Conservation (phyloP, 1,140 invertebrate species). For the Parapsyche elsis region DNA sequence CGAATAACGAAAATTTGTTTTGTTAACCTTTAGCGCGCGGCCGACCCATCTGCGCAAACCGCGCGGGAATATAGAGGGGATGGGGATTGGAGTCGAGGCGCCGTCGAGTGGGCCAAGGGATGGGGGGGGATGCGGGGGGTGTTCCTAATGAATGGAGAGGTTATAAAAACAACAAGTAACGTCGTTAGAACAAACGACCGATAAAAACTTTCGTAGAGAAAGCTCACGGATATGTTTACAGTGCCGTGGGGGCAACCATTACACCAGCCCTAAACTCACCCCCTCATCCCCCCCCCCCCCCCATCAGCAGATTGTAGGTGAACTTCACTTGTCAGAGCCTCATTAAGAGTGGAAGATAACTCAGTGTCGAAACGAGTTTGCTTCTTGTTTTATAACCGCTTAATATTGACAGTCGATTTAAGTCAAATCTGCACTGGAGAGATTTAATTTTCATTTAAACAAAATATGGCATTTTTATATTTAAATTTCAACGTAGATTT, state of each 20-base stretch:
- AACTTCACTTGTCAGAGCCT: constrained; percentile 28
- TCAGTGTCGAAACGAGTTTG: neutral
- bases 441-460: no score
- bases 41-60: neutral
- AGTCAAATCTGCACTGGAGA: no score
- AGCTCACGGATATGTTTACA: constrained; percentile 41
- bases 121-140: neutral
- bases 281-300: neutral
- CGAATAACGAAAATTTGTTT: constrained; percentile 33
- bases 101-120: no score
- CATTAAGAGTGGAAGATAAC: neutral
- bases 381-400: constrained; percentile 14
- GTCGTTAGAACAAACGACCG: constrained; percentile 55
- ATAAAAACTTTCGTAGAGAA: constrained; percentile 52
- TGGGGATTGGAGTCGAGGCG: neutral
- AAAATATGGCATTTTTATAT: no score
- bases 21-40: constrained; percentile 29
- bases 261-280: constrained; percentile 21
- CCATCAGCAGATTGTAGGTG: constrained; percentile 43
- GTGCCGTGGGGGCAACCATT: constrained; percentile 33
- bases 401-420: neutral
- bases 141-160: constrained; percentile 53
- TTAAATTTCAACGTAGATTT: no score
- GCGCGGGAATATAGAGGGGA: neutral
- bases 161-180: constrained; percentile 55